Evolutionary conservation across 1,140 invertebrate genomes (phyloP), one percentile per base, ranked within the genome.

Genomic region (Centruroides vittatus): DNA sequence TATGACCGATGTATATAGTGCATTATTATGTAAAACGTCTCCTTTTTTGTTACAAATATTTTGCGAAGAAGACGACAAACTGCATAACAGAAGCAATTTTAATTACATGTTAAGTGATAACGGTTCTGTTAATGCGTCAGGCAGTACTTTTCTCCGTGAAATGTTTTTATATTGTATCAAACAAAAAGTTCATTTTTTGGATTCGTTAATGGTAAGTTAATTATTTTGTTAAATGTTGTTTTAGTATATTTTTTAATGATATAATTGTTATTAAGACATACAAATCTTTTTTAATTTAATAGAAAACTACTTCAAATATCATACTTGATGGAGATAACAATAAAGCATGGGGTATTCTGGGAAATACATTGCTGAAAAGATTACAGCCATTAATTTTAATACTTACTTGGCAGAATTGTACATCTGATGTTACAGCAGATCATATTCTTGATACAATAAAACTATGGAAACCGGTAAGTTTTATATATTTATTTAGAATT

Each of bases 371-470:
- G 34, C 35, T 59, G 3, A 4, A 35, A 11, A 10, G 47, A 5
- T 51, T 62, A n/a, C 55, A 62, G 34, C 52, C 47, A 9, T 49
- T 62, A 9, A 8, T 58, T 50, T 56, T 62, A n/a, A 55, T 62
- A 12, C 56, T 59, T 51, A 59, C 61, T 35, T 62, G 61, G 61
- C 48, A 47, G 23, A 46, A 9, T 35, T 59, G 61, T 13, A 34
- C 35, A n/a, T 47, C 55, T 50, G 54, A 62, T 59, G n/a, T 36
- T 50, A 55, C 61, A n/a, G 52, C 61, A 9, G 50, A 47, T 11
- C 59, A 62, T 56, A 48, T 62, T 12, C 59, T 62, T 41, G 7
- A 59, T 41, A 48, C 35, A 23, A 46, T 62, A 8, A 62, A 62
- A 62, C 35, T 7, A 7, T 62, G 57, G 52, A 55, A 62, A 50